A percentile compares a stretch with the other conserved stretches of the same genome.
These are phyloP conservation scores for Heliconius hermathena DNA, from an alignment of 1,140 invertebrate species.

Conservation along the genomic window DNA sequence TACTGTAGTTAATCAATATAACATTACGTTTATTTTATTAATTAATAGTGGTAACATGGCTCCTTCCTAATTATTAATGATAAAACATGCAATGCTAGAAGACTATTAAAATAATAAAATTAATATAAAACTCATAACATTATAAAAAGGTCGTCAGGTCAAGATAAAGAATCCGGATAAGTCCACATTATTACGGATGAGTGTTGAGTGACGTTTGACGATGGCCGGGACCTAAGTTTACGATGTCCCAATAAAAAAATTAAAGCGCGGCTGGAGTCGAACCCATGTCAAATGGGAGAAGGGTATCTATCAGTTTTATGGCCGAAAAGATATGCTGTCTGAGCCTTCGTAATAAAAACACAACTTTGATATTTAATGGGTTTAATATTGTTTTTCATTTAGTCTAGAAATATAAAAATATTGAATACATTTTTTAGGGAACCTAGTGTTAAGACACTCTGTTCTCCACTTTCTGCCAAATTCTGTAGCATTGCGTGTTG, in stretches of 20 bases:
- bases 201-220: not conserved
- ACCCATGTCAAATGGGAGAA: not conserved
- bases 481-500: too few species aligned
- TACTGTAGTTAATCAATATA: not conserved
- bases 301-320: not conserved
- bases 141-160: not conserved
- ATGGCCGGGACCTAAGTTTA: not conserved
- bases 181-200: not conserved
- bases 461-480: too few species aligned
- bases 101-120: not conserved
- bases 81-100: not conserved
- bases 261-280: not conserved
- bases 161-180: constrained; percentile 20
- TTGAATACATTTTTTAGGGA: too few species aligned
- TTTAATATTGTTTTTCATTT: too few species aligned
- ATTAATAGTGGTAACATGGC: not conserved
- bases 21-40: not conserved
- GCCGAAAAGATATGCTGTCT: too few species aligned
- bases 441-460: too few species aligned
- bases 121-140: not conserved
- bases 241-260: not conserved
- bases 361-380: too few species aligned
- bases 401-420: too few species aligned
- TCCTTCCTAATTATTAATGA: not conserved
- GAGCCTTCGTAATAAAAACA: too few species aligned